Conservation (phyloP, 2,888 invertebrate species). For the Rhopalosiphum nymphaeae region DNA sequence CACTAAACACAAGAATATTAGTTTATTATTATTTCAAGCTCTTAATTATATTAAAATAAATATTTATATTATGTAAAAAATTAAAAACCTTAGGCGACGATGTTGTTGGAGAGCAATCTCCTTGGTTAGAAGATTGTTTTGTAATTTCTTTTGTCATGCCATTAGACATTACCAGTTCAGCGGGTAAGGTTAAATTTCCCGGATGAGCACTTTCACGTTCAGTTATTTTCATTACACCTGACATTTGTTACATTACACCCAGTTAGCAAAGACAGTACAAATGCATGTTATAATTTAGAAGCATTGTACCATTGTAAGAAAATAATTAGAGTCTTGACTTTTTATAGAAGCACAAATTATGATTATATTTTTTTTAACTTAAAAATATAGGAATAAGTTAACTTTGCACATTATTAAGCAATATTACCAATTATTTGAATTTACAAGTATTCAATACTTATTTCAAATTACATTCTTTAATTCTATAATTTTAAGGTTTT, state of each 20-base stretch:
- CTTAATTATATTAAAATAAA: background rate
- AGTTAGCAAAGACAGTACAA: slow-evolving; percentile 51
- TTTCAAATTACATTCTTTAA: background rate
- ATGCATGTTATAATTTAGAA: slow-evolving; percentile 25
- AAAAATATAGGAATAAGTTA: background rate
- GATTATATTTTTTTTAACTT: background rate
- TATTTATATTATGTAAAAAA: background rate
- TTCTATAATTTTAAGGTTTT: background rate
- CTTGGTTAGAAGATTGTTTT: slow-evolving; percentile 52
- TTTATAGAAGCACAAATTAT: background rate
- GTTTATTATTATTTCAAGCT: background rate
- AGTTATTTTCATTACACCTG: slow-evolving; percentile 91
- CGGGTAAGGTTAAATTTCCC: slow-evolving; percentile 65
- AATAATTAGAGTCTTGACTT: background rate
- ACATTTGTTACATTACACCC: slow-evolving; percentile 62
- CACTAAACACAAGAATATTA: background rate
- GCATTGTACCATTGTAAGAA: background rate
- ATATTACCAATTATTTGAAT: background rate
- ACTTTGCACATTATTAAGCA: background rate
- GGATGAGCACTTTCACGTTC: slow-evolving; percentile 91
- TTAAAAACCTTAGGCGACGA: slow-evolving; percentile 58
- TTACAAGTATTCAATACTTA: background rate
- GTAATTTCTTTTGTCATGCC: slow-evolving; percentile 57
- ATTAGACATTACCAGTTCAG: slow-evolving; percentile 65
- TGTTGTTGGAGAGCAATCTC: slow-evolving; percentile 56